Conservation (phyloP, 2,888 invertebrate genomes). For the Drosophila demipolita region DNA sequence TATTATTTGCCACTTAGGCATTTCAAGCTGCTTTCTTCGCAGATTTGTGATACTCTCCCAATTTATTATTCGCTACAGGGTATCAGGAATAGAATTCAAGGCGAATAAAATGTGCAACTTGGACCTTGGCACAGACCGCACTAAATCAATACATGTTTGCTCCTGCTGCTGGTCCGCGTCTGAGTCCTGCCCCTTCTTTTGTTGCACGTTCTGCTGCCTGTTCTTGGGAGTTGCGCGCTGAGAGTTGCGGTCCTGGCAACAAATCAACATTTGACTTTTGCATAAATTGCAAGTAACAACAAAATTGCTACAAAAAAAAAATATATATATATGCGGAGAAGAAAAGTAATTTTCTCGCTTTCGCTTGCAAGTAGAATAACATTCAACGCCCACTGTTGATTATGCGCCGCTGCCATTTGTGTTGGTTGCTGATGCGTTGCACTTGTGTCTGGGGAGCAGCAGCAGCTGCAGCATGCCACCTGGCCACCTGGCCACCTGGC, state of each 20-base stretch:
- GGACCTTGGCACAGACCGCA: constrained; percentile 37
- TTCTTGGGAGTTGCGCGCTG: constrained; percentile 1
- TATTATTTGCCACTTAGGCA: background rate
- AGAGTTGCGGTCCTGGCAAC: constrained; percentile 52
- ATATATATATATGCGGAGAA: constrained; percentile 23
- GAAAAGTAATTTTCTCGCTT: constrained; percentile 74
- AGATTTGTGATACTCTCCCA: background rate
- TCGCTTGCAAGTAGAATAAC: constrained; percentile 61
- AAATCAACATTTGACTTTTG: constrained; percentile 82
- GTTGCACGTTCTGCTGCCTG: background rate
- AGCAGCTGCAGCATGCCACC: constrained; percentile 2
- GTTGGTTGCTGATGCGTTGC: constrained; percentile 48
- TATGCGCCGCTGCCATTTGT: constrained; percentile 36
- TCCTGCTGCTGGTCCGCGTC: constrained; percentile 11
- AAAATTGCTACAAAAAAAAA: constrained; percentile 44
- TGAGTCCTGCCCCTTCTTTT: constrained; percentile 7
- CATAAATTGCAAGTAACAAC: constrained; percentile 76
- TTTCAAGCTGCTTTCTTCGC: background rate
- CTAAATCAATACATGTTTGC: constrained; percentile 66
- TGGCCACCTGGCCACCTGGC: constrained; percentile 5
- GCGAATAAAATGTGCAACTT: constrained; percentile 29
- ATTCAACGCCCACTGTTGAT: constrained; percentile 55
- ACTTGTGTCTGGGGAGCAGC: constrained; percentile 40
- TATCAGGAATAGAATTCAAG: constrained; percentile 17
- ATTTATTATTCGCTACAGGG: constrained; percentile 1